Base-by-base conservation (phyloP, 2,797 vertebrate species). In the Furcifer pardalis region DNA sequence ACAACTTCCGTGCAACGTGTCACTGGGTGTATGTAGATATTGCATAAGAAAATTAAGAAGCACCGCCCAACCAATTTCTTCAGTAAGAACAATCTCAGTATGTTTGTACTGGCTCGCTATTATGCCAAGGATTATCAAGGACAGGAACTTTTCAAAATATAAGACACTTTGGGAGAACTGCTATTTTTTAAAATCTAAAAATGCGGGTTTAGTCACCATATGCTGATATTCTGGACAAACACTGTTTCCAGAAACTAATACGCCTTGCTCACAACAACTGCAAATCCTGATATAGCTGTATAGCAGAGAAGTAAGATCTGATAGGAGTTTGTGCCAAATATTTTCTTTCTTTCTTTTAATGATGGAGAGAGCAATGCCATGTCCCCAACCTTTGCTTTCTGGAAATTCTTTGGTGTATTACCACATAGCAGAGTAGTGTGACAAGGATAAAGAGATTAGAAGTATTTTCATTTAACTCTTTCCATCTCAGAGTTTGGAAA, bases 381-480 rank as follows among this genome's bases (percentile, higher is more conserved):
- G 91, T 94, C 0, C 77, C 89, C 90, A 90, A 27, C 84, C 88
- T 91, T 89, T 78, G 82, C 90, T 93, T 94, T 92, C 93, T 94
- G 90, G 84, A 96, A 96, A 97, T 97, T 97, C 96, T 95, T 96
- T 77, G 90, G 92, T 97, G 97, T 96, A 97, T 97, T 97, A 97
- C 85, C 83, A 94, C 95, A 96, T 94, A 96, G 95, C 95, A 93
- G 88, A 94, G 93, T 89, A 91, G 95, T 96, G 95, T 97, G 96
- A 97, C 95, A 96, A 92, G 96, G 96, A 97, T 97, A 96, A 97
- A 96, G 94, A 94, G 96, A 97, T 97, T 97, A 97, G 94, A 92
- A 93, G 90, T 91, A 91, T 93, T 95, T 96, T 95, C 91, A 92
- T 91, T 95, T 94, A 96, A 96, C 94, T 95, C 94, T 63, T 94